phyloP scores from a whole-genome alignment of 2,888 invertebrate genomes.

The Chorisops tibialis region DNA sequence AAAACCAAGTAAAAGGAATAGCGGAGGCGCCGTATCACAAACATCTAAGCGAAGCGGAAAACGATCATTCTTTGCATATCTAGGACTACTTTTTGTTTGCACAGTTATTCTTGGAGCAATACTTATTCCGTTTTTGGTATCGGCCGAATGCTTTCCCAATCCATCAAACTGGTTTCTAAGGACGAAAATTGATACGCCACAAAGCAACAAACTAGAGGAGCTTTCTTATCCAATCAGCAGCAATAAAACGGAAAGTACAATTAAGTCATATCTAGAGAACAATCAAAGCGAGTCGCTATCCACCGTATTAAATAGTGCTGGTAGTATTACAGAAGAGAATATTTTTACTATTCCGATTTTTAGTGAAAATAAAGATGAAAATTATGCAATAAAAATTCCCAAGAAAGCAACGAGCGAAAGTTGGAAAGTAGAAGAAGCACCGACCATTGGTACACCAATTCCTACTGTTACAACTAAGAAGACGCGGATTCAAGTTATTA shows the following conservation, averaged over 20 bases:
- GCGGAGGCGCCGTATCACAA: constrained; percentile 40
- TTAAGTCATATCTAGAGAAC: constrained; percentile 34
- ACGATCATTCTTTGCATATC: constrained; percentile 49
- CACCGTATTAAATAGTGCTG: not conserved
- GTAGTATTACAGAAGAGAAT: no score
- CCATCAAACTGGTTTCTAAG: constrained; percentile 50
- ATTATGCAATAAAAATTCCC: not conserved
- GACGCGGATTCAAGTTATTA: constrained; percentile 35
- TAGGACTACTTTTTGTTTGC: constrained; percentile 49
- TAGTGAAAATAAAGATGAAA: constrained; percentile 2
- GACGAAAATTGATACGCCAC: constrained; percentile 42
- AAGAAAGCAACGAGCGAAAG: not conserved
- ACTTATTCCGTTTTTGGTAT: constrained; percentile 49
- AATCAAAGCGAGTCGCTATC: not conserved
- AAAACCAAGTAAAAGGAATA: constrained; percentile 55
- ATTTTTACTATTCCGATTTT: constrained; percentile 22
- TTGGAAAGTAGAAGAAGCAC: not conserved
- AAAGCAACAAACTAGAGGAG: not conserved
- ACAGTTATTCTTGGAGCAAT: constrained; percentile 50
- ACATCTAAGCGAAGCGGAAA: constrained; percentile 38
- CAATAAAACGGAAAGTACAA: constrained; percentile 35
- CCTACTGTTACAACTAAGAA: not conserved
- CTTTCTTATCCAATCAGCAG: constrained; percentile 13
- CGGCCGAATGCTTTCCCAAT: constrained; percentile 48
- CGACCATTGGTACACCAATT: not conserved